These are phyloP conservation scores for Pristionchus fissidentatus DNA, from an alignment of 2,888 invertebrate species.

Conservation along the genomic window DNA sequence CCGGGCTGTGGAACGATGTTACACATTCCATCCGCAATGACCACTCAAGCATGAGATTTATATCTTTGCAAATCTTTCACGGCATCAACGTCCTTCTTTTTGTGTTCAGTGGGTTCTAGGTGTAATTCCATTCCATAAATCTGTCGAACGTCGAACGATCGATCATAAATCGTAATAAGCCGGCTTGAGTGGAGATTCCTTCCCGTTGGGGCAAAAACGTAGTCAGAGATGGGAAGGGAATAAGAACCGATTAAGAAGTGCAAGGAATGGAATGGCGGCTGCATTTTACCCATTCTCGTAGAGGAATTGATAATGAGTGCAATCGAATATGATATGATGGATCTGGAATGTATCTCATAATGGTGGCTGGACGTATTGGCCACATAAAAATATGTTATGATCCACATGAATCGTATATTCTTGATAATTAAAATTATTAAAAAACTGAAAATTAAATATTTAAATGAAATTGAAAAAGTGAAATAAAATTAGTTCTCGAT, in stretches of 20 bases:
- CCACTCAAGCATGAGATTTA: too few relatives aligned
- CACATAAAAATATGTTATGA: too few relatives aligned
- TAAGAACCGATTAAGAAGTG: not conserved
- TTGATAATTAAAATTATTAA: not conserved
- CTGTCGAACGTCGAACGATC: not conserved
- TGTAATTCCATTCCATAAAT: slow-evolving; percentile 4
- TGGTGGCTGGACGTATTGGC: too few relatives aligned
- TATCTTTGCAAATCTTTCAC: too few relatives aligned
- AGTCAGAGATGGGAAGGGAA: too few relatives aligned
- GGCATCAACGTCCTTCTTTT: not conserved
- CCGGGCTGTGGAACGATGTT: too few relatives aligned
- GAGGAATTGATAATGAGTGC: too few relatives aligned
- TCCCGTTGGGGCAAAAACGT: slow-evolving; percentile 25
- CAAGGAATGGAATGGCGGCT: too few relatives aligned
- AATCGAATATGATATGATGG: slow-evolving; percentile 10
- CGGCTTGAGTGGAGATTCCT: not conserved
- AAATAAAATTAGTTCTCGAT: slow-evolving; percentile 21
- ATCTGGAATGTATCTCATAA: not conserved
- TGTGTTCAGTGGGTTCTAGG: too few relatives aligned
- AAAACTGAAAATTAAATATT: not conserved
- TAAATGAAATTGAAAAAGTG: not conserved
- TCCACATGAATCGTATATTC: not conserved
- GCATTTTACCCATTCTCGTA: too few relatives aligned
- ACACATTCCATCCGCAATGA: too few relatives aligned
- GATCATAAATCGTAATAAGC: slow-evolving; percentile 24